Evolutionary conservation across 2,888 invertebrate species (phyloP).

Genomic region (Phyto melanocephala): DNA sequence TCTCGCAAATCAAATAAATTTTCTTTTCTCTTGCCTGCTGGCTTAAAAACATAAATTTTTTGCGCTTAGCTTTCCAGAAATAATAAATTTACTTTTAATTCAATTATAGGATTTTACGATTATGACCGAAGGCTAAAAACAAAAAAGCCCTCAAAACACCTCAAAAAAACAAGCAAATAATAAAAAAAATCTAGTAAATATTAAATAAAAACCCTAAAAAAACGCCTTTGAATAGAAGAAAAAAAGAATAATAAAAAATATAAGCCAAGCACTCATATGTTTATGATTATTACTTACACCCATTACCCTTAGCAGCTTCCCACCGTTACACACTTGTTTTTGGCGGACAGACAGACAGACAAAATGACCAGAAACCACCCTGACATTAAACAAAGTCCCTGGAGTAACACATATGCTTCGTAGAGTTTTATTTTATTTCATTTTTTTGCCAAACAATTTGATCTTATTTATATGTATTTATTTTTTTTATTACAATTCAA

Average conservation of each 20-base stretch:
- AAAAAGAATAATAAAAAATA: not conserved
- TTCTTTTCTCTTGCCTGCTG: not conserved
- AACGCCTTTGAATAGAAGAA: not conserved
- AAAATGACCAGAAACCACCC: conserved; percentile 36
- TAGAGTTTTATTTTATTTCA: conserved; percentile 19
- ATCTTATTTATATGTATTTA: conserved; percentile 3
- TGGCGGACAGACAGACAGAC: not conserved
- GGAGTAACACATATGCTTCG: conserved; percentile 52
- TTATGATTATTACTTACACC: conserved; percentile 33
- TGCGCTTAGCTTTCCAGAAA: not conserved
- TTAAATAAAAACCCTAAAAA: conserved; percentile 44
- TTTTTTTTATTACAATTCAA: conserved; percentile 59
- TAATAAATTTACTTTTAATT: conserved; percentile 53
- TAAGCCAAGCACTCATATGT: conserved; percentile 23
- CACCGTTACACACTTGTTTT: not conserved
- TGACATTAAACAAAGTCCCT: conserved; percentile 42
- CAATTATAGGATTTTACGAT: conserved; percentile 58
- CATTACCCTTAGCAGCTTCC: not conserved
- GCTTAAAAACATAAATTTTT: not conserved
- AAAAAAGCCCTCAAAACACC: not conserved
- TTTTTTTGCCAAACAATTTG: conserved; percentile 38
- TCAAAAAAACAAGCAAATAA: not conserved
- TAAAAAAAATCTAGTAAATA: conserved; percentile 33
- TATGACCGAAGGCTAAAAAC: conserved; percentile 31
- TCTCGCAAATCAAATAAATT: not conserved